Evolutionary conservation across 1,140 invertebrate species (phyloP).

Genomic region (Tetragonula clypearis): DNA sequence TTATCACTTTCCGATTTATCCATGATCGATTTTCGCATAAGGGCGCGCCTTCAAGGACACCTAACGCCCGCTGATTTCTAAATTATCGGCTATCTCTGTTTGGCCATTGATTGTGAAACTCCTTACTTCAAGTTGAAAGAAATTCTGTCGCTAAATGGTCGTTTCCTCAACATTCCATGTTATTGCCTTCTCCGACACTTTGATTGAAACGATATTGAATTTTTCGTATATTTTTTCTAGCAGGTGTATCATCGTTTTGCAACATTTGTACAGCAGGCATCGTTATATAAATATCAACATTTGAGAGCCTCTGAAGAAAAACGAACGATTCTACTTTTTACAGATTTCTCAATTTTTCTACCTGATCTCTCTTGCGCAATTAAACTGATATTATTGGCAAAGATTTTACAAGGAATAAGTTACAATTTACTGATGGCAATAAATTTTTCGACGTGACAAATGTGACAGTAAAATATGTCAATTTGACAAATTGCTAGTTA

Average conservation of each 20-base stretch:
- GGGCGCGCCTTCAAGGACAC: constrained; percentile 7
- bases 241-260: neutral
- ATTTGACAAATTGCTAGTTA: too few species aligned
- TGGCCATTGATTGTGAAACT: constrained; percentile 10
- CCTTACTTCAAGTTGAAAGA: neutral
- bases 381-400: too few species aligned
- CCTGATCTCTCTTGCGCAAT: too few species aligned
- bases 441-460: too few species aligned
- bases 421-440: too few species aligned
- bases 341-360: too few species aligned
- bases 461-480: too few species aligned
- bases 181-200: neutral
- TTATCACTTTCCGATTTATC: neutral
- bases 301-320: too few species aligned
- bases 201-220: neutral
- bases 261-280: neutral
- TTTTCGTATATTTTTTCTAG: neutral
- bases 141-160: constrained; percentile 3
- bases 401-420: too few species aligned
- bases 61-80: constrained; percentile 32
- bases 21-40: constrained; percentile 3
- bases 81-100: constrained; percentile 24
- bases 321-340: too few species aligned
- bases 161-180: neutral
- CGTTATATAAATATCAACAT: too few species aligned